phyloP scores from a whole-genome alignment of 2,888 invertebrate genomes.

The Brachynemurus nebulosus region DNA sequence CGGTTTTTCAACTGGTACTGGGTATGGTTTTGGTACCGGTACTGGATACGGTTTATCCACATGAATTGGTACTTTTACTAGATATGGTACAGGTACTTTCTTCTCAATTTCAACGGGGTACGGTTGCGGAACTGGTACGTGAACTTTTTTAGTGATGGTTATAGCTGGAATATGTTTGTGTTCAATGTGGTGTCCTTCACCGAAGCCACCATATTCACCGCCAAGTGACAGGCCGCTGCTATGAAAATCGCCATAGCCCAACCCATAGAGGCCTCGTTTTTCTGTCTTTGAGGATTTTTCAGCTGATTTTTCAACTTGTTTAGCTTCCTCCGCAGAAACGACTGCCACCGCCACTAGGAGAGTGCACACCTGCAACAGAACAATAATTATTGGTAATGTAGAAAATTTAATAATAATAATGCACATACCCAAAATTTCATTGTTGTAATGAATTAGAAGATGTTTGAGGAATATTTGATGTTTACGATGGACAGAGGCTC shows the following conservation, averaged over 20 bases:
- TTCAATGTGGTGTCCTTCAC: conserved; percentile 5
- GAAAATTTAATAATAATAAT: no score
- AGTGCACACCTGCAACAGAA: conserved; percentile 34
- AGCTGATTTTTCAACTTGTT: no score
- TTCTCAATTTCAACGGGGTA: conserved; percentile 15
- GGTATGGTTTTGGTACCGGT: conserved; percentile 30
- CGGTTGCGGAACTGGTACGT: conserved; percentile 14
- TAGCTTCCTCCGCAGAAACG: conserved; percentile 22
- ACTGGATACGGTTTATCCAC: conserved; percentile 35
- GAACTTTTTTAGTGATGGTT: conserved; percentile 21
- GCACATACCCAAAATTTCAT: no score
- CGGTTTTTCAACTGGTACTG: conserved; percentile 39
- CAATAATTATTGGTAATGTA: no score
- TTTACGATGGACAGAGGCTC: no score
- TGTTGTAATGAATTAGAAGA: no score
- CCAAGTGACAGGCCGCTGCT: conserved; percentile 12
- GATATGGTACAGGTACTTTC: conserved; percentile 5
- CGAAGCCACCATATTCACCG: conserved; percentile 9
- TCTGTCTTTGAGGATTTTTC: conserved; percentile 9
- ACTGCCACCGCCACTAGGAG: conserved; percentile 31
- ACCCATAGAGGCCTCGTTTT: conserved; percentile 6
- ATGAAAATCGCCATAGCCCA: conserved; percentile 9
- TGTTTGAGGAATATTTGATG: no score
- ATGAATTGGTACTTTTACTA: conserved; percentile 32
- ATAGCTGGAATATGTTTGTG: conserved; percentile 22